A percentile compares a stretch with the other conserved stretches of the same genome.
Conservation (phyloP, 2,797 vertebrate genomes). For the Gadopsis marmoratus region DNA sequence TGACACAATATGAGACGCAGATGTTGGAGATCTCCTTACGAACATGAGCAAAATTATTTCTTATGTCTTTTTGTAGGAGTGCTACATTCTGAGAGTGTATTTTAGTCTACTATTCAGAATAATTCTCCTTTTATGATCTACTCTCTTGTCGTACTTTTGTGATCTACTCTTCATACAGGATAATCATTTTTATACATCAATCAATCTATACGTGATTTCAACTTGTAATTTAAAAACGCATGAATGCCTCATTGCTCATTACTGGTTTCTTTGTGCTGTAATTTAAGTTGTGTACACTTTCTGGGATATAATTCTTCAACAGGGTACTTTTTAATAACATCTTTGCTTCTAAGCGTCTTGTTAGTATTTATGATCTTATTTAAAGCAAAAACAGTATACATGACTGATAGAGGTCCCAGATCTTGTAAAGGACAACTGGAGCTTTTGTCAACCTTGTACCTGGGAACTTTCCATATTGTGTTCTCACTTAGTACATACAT, state of each 20-base stretch:
- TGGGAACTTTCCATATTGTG: slow-evolving; percentile 6
- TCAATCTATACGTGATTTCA: not conserved
- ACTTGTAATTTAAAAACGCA: not conserved
- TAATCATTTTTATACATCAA: not conserved
- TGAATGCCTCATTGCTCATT: not conserved
- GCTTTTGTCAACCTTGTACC: not conserved
- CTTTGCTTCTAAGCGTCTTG: not conserved
- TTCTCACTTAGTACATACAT: not conserved
- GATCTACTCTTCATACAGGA: slow-evolving; percentile 4
- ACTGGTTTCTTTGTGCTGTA: not conserved
- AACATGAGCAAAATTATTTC: slow-evolving; percentile 60
- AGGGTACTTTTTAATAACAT: not conserved
- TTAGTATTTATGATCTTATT: not conserved
- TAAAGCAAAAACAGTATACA: not conserved
- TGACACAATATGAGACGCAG: slow-evolving; percentile 79
- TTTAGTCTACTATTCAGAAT: slow-evolving; percentile 33
- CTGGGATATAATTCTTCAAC: not conserved
- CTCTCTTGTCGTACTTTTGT: slow-evolving; percentile 19
- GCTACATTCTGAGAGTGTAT: slow-evolving; percentile 42
- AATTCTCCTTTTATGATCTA: slow-evolving; percentile 31
- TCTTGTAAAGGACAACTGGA: not conserved
- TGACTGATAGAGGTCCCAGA: not conserved
- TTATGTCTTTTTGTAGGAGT: slow-evolving; percentile 56
- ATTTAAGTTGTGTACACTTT: not conserved
- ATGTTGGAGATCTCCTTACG: slow-evolving; percentile 74